Percentiles rank a stretch among this genome's conserved stretches.
Conservation (phyloP, 2,797 vertebrate genomes). For the Sebastes hopkinsi region DNA sequence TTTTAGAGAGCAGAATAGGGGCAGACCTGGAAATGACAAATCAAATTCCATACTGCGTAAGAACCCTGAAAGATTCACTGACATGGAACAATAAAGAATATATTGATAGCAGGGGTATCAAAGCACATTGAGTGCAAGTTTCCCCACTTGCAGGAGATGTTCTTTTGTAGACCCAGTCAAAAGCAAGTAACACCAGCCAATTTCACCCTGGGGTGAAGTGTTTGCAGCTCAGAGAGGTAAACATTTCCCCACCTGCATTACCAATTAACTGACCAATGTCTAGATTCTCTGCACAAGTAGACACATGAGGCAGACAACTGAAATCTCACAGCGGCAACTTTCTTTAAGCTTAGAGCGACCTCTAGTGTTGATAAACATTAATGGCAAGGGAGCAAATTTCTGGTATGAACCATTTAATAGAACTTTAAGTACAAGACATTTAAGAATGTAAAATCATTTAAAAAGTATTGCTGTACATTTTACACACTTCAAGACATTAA, state of each 20-base stretch:
- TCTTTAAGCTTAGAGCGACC: background rate
- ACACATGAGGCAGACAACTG: no score
- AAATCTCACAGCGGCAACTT: background rate
- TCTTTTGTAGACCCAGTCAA: no score
- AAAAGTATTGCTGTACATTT: constrained; percentile 62
- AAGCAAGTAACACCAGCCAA: no score
- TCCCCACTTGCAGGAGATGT: no score
- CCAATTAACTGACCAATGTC: background rate
- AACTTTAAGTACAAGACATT: constrained; percentile 41
- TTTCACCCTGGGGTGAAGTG: no score
- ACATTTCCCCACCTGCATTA: no score
- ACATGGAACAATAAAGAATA: no score
- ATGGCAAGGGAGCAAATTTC: background rate
- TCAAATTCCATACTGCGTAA: no score
- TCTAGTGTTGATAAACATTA: constrained; percentile 17
- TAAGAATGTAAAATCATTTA: constrained; percentile 21
- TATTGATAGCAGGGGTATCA: background rate
- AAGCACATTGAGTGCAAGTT: background rate
- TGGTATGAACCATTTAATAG: constrained; percentile 65
- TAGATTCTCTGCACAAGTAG: background rate
- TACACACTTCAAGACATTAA: constrained; percentile 15
- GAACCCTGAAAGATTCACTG: no score
- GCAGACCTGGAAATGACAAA: no score
- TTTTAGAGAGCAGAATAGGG: no score
- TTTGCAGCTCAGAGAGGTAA: no score